Evolutionary conservation across 2,888 invertebrate genomes (phyloP), one percentile per base, ranked within the genome.

Genomic region (Plusia festucae): DNA sequence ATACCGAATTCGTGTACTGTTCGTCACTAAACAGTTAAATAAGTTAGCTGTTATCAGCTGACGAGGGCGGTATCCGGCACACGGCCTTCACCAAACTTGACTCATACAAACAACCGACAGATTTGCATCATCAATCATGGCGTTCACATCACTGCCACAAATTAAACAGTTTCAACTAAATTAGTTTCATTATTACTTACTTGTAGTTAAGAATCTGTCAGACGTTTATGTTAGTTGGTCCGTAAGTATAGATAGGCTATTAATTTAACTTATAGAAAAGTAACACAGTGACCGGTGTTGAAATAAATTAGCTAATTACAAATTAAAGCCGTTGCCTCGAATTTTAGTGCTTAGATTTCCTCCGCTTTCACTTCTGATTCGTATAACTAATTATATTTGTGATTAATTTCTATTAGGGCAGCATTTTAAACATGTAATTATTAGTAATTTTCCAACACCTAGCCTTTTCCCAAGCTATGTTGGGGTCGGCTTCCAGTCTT

Each of bases 71-170:
- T 82, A 87, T 90, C 90, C 90, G 90, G 86, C 84, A 73, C 68
- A 73, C 82, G 90, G 81, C 91, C 90, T 91, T 90, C 89, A 81
- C 72, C 65, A 70, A 81, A 82, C 79, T 82, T 85, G 90, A 92
- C 86, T 92, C 91, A 91, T 84, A 83, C 83, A 75, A 83, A 78
- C 79, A 70, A 55, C 72, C 81, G 84, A 84, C 86, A 85, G 84
- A 84, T 85, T 89, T 86, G 83, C 86, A 85, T 87, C 84, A 86
- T 86, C 85, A 88, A 87, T 86, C 85, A 84, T 82, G 73, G 75
- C 75, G 68, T 77, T 79, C 64, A 55, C 59, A 71, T 73, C 76
- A 62, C 66, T 75, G 57, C 73, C 66, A 73, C 70, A 79, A 75
- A 77, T 66, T 75, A 77, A 72, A 68, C 79, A 70, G 72, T 68